phyloP scores from a whole-genome alignment of 30 jellyfish, hydroid and myxozoan genomes.

The Mastigias papua region DNA sequence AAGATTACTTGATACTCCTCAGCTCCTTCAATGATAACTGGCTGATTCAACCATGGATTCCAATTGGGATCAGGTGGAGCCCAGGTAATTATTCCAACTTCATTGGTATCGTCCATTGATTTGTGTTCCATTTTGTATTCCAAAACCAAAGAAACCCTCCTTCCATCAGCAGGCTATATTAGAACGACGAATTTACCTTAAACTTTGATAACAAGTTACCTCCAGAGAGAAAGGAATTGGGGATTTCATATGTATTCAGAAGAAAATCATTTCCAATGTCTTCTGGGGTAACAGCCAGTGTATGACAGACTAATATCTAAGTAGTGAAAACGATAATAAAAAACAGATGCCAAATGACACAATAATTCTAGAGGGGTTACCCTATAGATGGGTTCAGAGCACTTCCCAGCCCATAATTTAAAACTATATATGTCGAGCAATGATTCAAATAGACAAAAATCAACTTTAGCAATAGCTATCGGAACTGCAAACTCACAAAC shows the following conservation, averaged over 20 bases:
- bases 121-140: slow-evolving; percentile 56
- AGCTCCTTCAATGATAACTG: slow-evolving; percentile 94
- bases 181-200: too few species aligned
- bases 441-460: too few species aligned
- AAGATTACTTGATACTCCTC: slow-evolving; percentile 88
- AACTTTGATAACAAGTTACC: too few species aligned
- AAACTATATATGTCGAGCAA: too few species aligned
- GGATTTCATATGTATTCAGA: too few species aligned
- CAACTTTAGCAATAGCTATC: too few species aligned
- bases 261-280: too few species aligned
- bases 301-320: too few species aligned
- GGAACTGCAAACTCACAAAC: slow-evolving; percentile 2
- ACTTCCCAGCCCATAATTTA: too few species aligned
- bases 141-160: slow-evolving; percentile 62
- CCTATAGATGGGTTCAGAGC: not conserved
- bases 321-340: too few species aligned
- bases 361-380: not conserved
- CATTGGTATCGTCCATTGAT: slow-evolving; percentile 31
- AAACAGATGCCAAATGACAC: not conserved
- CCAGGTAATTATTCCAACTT: slow-evolving; percentile 80
- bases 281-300: too few species aligned
- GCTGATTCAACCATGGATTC: slow-evolving; percentile 97
- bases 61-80: slow-evolving; percentile 86
- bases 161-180: slow-evolving; percentile 55
- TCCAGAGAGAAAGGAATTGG: too few species aligned